Evolutionary conservation across 1,140 invertebrate species (phyloP).

Genomic region (Schlechtendalia chinensis): DNA sequence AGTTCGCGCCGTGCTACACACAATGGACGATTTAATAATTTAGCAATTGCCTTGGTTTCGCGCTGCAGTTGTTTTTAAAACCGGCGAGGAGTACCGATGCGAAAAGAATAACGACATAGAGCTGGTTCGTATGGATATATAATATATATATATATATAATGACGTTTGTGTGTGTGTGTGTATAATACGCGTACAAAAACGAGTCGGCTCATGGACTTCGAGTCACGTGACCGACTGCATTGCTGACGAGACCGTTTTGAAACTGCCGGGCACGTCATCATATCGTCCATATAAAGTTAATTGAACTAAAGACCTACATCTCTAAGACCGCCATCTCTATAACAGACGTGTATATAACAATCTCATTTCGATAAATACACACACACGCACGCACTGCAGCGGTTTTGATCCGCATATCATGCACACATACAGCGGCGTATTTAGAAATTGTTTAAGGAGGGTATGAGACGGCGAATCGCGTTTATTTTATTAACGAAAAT

Average conservation of each 20-base stretch:
- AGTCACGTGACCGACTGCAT: constrained; percentile 48
- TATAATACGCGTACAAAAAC: constrained; percentile 22
- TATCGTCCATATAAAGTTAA: constrained; percentile 49
- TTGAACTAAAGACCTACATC: constrained; percentile 50
- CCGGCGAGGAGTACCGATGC: background rate
- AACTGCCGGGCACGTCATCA: constrained; percentile 44
- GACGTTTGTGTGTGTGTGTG: too few species aligned
- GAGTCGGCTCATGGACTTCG: constrained; percentile 47
- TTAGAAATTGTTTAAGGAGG: too few species aligned
- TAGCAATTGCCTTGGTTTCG: constrained; percentile 45
- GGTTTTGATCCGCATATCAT: too few species aligned
- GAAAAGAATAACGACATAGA: constrained; percentile 44
- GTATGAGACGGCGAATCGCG: too few species aligned
- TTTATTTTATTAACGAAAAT: too few species aligned
- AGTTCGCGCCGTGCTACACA: background rate
- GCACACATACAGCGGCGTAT: too few species aligned
- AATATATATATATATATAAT: background rate
- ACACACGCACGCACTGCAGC: background rate
- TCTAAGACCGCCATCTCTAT: constrained; percentile 33
- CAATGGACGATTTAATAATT: constrained; percentile 49
- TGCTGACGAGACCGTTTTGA: constrained; percentile 44
- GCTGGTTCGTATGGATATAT: background rate
- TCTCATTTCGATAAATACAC: constrained; percentile 24
- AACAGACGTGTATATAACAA: constrained; percentile 19
- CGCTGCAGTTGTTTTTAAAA: constrained; percentile 34